phyloP scores from a whole-genome alignment of 2,888 invertebrate genomes.

The Sthenelais limicola region DNA sequence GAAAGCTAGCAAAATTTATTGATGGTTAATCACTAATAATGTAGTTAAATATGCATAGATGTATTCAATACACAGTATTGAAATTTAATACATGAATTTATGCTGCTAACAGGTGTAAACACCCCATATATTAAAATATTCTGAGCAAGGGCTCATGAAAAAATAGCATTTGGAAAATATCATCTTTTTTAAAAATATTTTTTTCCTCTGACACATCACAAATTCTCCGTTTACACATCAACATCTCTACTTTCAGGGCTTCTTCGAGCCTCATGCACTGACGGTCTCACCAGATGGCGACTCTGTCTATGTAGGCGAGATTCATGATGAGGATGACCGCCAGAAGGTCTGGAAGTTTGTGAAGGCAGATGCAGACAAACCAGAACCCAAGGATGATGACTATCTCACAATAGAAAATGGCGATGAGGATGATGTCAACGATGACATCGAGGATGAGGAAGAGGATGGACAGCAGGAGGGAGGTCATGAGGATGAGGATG shows the following conservation, averaged over 20 bases:
- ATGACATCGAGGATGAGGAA: slow-evolving; percentile 4
- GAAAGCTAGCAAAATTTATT: no score
- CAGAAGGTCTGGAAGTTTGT: slow-evolving; percentile 77
- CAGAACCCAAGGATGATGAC: background rate
- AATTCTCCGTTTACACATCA: background rate
- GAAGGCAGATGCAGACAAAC: background rate
- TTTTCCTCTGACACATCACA: background rate
- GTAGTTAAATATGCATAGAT: no score
- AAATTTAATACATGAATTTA: no score
- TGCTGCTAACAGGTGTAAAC: no score
- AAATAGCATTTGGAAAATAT: background rate
- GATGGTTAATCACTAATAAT: no score
- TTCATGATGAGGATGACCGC: slow-evolving; percentile 76
- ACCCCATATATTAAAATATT: no score
- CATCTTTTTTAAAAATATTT: background rate
- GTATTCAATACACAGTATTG: no score
- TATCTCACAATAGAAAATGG: background rate
- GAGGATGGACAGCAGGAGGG: slow-evolving; percentile 30
- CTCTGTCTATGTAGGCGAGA: slow-evolving; percentile 84
- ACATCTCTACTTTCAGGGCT: slow-evolving; percentile 66
- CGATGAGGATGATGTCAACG: background rate
- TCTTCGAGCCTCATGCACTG: slow-evolving; percentile 86
- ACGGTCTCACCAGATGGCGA: slow-evolving; percentile 81
- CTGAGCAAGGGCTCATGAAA: background rate
- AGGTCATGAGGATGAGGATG: slow-evolving; percentile 21